Conservation (phyloP, 2,888 invertebrate species). For the Conchocele bisecta region DNA sequence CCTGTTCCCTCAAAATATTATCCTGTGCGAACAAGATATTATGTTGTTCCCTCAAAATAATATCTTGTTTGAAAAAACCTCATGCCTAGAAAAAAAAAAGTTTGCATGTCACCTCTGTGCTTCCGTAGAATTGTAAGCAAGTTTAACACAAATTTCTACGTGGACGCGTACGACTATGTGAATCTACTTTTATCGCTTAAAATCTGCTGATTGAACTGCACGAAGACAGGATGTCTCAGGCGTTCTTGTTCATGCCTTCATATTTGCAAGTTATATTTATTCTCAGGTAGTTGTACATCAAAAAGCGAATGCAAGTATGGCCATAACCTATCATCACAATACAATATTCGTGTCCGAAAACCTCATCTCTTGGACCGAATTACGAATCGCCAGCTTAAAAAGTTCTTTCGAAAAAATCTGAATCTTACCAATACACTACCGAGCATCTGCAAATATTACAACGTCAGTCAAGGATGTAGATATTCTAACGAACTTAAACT, state of each 20-base stretch:
- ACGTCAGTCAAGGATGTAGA: neutral
- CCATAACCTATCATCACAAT: neutral
- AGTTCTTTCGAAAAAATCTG: neutral
- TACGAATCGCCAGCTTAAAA: neutral
- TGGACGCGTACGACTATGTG: too few species aligned
- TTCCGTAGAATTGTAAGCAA: too few species aligned
- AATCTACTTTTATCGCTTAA: too few species aligned
- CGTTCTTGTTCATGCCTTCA: slow-evolving; percentile 1
- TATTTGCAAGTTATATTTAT: slow-evolving; percentile 10
- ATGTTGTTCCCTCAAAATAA: too few species aligned
- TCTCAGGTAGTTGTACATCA: neutral
- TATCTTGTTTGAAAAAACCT: too few species aligned
- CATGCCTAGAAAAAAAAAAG: too few species aligned
- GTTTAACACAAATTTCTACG: too few species aligned
- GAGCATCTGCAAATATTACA: slow-evolving; percentile 6
- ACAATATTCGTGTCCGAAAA: neutral
- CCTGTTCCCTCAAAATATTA: too few species aligned
- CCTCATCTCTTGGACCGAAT: neutral
- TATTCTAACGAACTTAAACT: neutral
- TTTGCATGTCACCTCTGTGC: too few species aligned
- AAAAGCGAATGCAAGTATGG: neutral
- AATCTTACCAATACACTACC: neutral
- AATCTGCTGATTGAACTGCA: neutral
- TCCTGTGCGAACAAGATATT: too few species aligned
- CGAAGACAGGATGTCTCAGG: neutral